phyloP scores from a whole-genome alignment of 2,888 invertebrate genomes.

The Cybosia mesomella region DNA sequence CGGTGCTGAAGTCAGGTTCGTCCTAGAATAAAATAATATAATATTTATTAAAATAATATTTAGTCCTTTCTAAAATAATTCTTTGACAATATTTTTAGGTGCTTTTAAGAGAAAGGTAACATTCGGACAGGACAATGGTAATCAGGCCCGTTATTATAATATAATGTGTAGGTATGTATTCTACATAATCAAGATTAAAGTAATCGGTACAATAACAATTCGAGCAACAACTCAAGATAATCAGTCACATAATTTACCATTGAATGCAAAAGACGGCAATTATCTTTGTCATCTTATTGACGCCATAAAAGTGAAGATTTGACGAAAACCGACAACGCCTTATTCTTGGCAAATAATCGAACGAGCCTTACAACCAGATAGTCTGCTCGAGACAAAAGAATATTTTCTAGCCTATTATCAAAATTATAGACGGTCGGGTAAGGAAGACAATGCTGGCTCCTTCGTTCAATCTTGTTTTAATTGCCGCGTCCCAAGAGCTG shows the following conservation, averaged over 20 bases:
- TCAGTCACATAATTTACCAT: conserved; percentile 61
- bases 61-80: no score
- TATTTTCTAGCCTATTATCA: conserved; percentile 86
- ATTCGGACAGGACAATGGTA: not conserved
- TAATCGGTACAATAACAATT: conserved; percentile 54
- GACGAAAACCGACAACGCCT: conserved; percentile 53
- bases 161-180: not conserved
- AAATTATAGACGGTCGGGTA: conserved; percentile 79
- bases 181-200: conserved; percentile 35
- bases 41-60: no score
- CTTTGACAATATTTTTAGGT: not conserved
- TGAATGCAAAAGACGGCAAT: conserved; percentile 57
- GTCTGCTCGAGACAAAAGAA: conserved; percentile 79
- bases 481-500: conserved; percentile 72
- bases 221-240: conserved; percentile 62
- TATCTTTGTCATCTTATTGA: conserved; percentile 72
- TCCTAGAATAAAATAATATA: no score
- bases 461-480: conserved; percentile 77
- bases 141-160: not conserved
- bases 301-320: conserved; percentile 63
- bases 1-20: not conserved
- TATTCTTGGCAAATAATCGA: conserved; percentile 71
- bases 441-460: conserved; percentile 72
- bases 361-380: conserved; percentile 74
- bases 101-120: not conserved